These are phyloP conservation scores for Manis javanica DNA, from an alignment of 2,797 vertebrate species.

Conservation along the genomic window DNA sequence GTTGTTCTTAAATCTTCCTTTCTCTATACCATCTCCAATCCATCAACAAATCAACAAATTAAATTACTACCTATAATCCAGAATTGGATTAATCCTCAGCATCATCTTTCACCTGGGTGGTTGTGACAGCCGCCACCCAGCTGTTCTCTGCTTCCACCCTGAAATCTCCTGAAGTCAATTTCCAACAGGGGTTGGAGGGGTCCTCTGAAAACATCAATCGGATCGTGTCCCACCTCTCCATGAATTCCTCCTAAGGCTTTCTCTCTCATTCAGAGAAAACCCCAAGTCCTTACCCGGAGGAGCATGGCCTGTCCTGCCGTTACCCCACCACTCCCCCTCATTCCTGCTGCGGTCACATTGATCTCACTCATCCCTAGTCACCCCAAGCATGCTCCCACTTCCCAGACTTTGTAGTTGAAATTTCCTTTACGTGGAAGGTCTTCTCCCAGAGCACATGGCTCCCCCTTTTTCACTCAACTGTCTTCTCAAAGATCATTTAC, in stretches of 20 bases:
- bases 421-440: not conserved
- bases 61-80: not conserved
- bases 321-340: not conserved
- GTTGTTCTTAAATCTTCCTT: not conserved
- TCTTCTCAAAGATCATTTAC: not conserved
- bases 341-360: not conserved
- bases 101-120: no score
- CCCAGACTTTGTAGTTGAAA: not conserved
- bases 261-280: not conserved
- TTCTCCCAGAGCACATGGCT: not conserved
- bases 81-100: not conserved
- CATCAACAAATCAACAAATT: not conserved
- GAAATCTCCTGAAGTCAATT: not conserved
- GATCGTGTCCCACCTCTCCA: not conserved
- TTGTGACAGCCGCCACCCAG: no score
- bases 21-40: not conserved
- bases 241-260: not conserved
- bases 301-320: not conserved
- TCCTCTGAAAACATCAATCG: not conserved
- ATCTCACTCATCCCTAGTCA: not conserved
- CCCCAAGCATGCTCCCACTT: not conserved
- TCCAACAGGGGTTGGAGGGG: not conserved
- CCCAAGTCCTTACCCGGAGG: not conserved
- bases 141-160: not conserved
- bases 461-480: not conserved